Base-by-base conservation (phyloP, 2,888 invertebrate genomes). In the Cantharis rustica region DNA sequence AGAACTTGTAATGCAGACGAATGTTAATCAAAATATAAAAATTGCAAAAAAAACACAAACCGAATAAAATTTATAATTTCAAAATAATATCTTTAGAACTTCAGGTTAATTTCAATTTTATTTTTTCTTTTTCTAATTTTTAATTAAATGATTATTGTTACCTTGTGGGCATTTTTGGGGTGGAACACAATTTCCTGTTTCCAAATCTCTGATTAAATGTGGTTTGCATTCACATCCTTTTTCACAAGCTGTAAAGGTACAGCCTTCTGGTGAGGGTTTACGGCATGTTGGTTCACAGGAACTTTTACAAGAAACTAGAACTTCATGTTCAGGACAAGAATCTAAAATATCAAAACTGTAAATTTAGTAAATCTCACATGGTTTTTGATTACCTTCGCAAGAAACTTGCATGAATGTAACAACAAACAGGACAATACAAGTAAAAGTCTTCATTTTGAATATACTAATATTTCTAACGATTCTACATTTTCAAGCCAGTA, bases 211-310 rank as follows among this genome's bases (percentile, higher is more conserved):
- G 15, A 80, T 76, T 5, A 75, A 69, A 9, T 79, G 79, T 10
- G 75, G 61, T 71, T 73, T 72, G 70, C 82, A 82, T 68, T 72
- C 71, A 16, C 79, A 79, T 17, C 79, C 79, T 31, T n/a, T 20
- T 16, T 47, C 16, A 16, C 79, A 79, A 27, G 70, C 47, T n/a
- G 64, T 10, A 9, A 69, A 61, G 23, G 86, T 20, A 16, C 78
- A 78, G 11, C 31, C 13, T 64, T 17, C 16, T 16, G 71, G 63
- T 11, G 47, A 3, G 1, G 69, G 70, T 4, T 76, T n/a, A 3
- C 62, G 31, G 47, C 78, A 78, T 11, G 69, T 74, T 61, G 15
- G 16, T 20, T 64, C 69, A 66, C 79, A 66, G 10, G 20, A 10
- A 3, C n/a, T 16, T 17, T 20, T 20, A 11, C 64, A 66, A 10